These are phyloP conservation scores for Tanypteryx hageni DNA, from an alignment of 2,888 invertebrate genomes.

Conservation along the genomic window DNA sequence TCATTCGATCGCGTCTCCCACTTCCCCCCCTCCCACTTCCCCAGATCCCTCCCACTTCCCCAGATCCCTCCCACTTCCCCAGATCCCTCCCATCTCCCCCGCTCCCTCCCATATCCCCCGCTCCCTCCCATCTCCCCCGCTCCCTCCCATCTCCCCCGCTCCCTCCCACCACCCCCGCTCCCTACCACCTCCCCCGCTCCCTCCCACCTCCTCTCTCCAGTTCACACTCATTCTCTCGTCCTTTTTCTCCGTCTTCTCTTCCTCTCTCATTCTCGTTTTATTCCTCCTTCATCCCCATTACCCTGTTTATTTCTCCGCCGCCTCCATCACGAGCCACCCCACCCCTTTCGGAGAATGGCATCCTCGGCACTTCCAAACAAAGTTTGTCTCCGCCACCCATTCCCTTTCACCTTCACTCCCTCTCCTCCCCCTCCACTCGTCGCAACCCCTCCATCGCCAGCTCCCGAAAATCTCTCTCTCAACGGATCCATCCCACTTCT, in stretches of 20 bases:
- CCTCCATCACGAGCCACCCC: background rate
- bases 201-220: background rate
- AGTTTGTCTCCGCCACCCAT: background rate
- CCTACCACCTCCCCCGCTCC: too few relatives aligned
- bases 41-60: background rate
- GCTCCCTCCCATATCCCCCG: background rate
- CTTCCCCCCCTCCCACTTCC: background rate
- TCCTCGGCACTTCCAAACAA: slow-evolving; percentile 21
- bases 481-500: background rate
- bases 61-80: background rate
- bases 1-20: background rate
- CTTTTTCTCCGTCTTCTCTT: background rate
- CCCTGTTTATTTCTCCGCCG: background rate
- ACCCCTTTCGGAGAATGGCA: slow-evolving; percentile 28
- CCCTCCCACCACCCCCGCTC: background rate
- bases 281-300: background rate
- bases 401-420: slow-evolving; percentile 6
- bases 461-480: background rate
- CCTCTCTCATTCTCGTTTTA: background rate
- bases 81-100: background rate
- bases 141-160: background rate
- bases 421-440: background rate
- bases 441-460: background rate
- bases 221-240: background rate
- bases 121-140: too few relatives aligned